phyloP scores from a whole-genome alignment of 2,113 vertebrate species.

The Nyctibius bracteatus region DNA sequence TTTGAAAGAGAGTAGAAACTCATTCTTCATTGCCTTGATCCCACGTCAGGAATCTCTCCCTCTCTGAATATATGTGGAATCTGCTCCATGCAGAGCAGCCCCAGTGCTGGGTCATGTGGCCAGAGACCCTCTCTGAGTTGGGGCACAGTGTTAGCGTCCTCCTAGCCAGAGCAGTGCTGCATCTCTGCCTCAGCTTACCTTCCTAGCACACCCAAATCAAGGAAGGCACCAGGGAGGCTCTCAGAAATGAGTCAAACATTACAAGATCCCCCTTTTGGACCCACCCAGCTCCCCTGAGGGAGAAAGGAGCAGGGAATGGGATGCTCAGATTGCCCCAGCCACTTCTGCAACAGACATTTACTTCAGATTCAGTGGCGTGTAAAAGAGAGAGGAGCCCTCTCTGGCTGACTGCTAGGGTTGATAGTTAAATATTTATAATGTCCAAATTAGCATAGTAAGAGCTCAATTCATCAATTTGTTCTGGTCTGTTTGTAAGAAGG shows the following conservation, averaged over 20 bases:
- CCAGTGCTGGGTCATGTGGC: neutral
- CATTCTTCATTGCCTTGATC: neutral
- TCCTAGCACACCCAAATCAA: neutral
- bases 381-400: conserved; percentile 59
- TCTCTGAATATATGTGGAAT: neutral
- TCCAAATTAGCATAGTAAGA: conserved; percentile 84
- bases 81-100: neutral
- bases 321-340: conserved; percentile 61
- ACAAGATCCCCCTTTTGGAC: conserved; percentile 4
- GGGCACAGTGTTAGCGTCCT: neutral
- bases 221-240: neutral
- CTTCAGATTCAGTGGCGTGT: conserved; percentile 72
- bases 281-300: conserved; percentile 25
- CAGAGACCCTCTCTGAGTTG: neutral
- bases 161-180: neutral
- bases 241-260: conserved; percentile 7
- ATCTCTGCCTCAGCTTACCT: neutral
- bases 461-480: conserved; percentile 84
- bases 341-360: conserved; percentile 73
- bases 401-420: conserved; percentile 71
- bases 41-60: neutral
- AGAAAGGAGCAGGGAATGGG: conserved; percentile 14
- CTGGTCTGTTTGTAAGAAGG: conserved; percentile 66
- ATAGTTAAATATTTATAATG: conserved; percentile 86
- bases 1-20: neutral